Evolutionary conservation across 2,797 vertebrate genomes (phyloP).

Genomic region (Pachyuromys duprasi): DNA sequence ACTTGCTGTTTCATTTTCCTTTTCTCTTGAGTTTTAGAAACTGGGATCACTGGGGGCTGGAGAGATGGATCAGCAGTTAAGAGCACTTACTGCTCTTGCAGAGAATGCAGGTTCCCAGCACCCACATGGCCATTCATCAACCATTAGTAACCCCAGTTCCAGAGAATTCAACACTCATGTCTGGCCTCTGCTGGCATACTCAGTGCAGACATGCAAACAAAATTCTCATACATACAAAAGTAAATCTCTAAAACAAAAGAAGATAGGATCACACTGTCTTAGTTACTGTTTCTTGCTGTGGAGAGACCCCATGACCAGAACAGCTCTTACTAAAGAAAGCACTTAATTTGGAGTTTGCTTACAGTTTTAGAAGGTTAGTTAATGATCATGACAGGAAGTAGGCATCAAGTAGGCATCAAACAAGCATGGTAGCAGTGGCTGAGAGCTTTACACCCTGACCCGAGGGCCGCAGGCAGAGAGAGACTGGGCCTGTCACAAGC

Average conservation of each 20-base stretch:
- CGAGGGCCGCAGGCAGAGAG: neutral
- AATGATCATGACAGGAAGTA: neutral
- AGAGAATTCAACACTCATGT: neutral
- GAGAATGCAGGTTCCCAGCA: neutral
- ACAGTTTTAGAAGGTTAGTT: neutral
- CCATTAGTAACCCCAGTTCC: neutral
- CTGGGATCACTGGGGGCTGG: neutral
- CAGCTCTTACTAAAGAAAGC: neutral
- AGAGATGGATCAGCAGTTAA: neutral
- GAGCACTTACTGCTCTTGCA: neutral
- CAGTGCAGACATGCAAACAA: neutral
- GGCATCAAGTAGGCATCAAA: neutral
- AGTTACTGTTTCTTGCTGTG: neutral
- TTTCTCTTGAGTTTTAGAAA: constrained; percentile 44
- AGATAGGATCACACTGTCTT: neutral
- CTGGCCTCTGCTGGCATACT: neutral
- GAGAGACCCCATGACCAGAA: neutral
- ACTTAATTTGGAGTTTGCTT: neutral
- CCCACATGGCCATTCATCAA: neutral
- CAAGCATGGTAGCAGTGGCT: neutral
- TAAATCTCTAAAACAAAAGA: neutral
- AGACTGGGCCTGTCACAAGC: neutral
- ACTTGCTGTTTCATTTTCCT: constrained; percentile 60
- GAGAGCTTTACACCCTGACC: neutral
- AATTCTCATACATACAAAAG: neutral